Conservation (phyloP, 2,797 vertebrate genomes). For the Geotrypetes seraphini region DNA sequence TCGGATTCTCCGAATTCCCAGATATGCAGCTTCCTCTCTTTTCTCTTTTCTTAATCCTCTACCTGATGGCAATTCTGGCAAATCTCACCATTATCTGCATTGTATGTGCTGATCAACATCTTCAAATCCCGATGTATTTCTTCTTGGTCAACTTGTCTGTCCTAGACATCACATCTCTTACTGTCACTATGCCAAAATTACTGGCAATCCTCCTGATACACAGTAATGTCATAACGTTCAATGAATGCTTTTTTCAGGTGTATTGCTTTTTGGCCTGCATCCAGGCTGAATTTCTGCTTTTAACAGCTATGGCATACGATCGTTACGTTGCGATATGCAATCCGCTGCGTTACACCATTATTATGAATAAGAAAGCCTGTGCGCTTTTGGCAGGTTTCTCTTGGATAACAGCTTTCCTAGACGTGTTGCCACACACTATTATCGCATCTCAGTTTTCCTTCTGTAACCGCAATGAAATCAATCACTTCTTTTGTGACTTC, state of each 20-base stretch:
- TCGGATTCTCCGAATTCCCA: slow-evolving; percentile 16
- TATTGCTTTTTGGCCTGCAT: slow-evolving; percentile 7
- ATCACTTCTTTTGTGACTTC: too few relatives aligned
- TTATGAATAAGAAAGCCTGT: slow-evolving; percentile 9
- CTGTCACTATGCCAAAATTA: slow-evolving; percentile 5
- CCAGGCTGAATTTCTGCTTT: slow-evolving; percentile 4
- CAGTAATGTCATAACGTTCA: slow-evolving; percentile 1
- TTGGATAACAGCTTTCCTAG: not conserved
- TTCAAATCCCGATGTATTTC: slow-evolving; percentile 22
- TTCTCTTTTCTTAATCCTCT: slow-evolving; percentile 7
- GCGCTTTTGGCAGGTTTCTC: slow-evolving; percentile 3
- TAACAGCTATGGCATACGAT: slow-evolving; percentile 15
- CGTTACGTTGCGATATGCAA: slow-evolving; percentile 4
- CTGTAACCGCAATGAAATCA: too few relatives aligned
- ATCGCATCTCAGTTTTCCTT: too few relatives aligned
- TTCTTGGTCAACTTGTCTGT: slow-evolving; percentile 24
- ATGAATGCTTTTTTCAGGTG: slow-evolving; percentile 2
- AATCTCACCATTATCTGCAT: slow-evolving; percentile 17
- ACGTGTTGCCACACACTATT: too few relatives aligned
- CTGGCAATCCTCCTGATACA: slow-evolving; percentile 14
- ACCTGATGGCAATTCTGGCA: slow-evolving; percentile 2
- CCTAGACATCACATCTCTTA: slow-evolving; percentile 16
- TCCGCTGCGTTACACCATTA: not conserved
- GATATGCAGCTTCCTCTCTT: slow-evolving; percentile 12
- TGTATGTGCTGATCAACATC: slow-evolving; percentile 3